Evolutionary conservation across 2,797 vertebrate genomes (phyloP), one percentile per base, ranked within the genome.

Genomic region (Orientallactaga sibirica): DNA sequence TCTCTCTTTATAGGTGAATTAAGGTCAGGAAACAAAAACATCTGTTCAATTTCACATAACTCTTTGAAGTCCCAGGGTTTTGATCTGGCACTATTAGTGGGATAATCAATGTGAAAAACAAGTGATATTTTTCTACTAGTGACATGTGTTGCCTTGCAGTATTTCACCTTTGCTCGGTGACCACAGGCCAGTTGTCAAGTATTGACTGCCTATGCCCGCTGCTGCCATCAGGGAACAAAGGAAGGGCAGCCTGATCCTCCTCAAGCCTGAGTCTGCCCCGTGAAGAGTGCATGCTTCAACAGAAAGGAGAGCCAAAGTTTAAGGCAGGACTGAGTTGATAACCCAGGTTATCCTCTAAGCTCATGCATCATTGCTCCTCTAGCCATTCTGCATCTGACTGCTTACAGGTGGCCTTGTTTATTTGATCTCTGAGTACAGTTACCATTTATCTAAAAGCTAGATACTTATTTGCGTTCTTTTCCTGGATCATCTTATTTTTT

Each of bases 371-470:
- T 16, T 90, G 43, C 29, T 62, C 19, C 70, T 85, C 33, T 70
- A n/a, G 37, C 5, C 62, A 6, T 41, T 43, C 8, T 2, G 16
- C n/a, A 24, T 3, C 41, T 25, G n/a, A 27, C 25, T 48, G 18
- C 43, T 58, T 33, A 18, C 29, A 41, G 55, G 20, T 24, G 90
- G 4, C 52, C 33, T 55, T 73, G 16, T 2, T 70, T 41, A 10
- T 27, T 4, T 81, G 27, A 52, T 89, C 41, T 67, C 70, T 85
- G 70, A 95, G 22, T n/a, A 24, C 41, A 25, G 24, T 81, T 92
- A 71, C 43, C n/a, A 70, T 81, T 95, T 83, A 73, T n/a, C 93
- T 25, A 92, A 85, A 67, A 91, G 24, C 15, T 27, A 15, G 4
- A 27, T 52, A 90, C 27, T 64, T 61, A 75, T 18, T 78, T 79